These are phyloP conservation scores for Cinclus mexicanus DNA, from an alignment of 2,113 vertebrate genomes.

Conservation along the genomic window DNA sequence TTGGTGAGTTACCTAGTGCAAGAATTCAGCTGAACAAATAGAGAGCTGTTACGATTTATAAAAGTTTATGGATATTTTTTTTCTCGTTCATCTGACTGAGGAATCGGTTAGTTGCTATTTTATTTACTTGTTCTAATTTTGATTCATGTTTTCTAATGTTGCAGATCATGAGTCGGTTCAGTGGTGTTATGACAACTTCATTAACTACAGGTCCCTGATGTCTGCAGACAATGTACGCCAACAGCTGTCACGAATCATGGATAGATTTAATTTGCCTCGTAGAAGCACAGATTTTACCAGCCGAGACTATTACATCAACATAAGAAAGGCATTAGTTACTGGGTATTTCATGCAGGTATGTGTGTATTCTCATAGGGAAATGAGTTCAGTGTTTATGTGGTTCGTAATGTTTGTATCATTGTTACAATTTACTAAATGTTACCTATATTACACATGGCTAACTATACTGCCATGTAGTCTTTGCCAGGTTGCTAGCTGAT, in stretches of 20 bases:
- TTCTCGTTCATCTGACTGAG: constrained; percentile 40
- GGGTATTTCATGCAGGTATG: constrained; percentile 99
- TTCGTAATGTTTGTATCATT: background rate
- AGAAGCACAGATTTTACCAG: constrained; percentile 99
- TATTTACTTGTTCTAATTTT: constrained; percentile 62
- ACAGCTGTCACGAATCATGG: constrained; percentile 99
- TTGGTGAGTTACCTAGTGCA: background rate
- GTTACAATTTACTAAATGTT: background rate
- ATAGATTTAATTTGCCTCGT: constrained; percentile 97
- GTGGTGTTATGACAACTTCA: constrained; percentile 99
- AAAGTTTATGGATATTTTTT: background rate
- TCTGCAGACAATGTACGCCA: constrained; percentile 99
- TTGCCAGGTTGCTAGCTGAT: background rate
- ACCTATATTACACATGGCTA: background rate
- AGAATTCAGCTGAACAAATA: background rate
- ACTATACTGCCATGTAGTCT: background rate
- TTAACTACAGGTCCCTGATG: constrained; percentile 99
- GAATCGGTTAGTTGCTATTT: background rate
- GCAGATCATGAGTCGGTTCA: constrained; percentile 98
- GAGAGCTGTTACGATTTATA: background rate
- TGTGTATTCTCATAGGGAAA: background rate
- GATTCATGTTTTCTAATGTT: constrained; percentile 65
- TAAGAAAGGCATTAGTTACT: constrained; percentile 95
- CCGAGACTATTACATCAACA: constrained; percentile 99
- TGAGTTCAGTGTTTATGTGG: background rate